Evolutionary conservation across 2,888 invertebrate genomes (phyloP).

Genomic region (Ophraella communa): DNA sequence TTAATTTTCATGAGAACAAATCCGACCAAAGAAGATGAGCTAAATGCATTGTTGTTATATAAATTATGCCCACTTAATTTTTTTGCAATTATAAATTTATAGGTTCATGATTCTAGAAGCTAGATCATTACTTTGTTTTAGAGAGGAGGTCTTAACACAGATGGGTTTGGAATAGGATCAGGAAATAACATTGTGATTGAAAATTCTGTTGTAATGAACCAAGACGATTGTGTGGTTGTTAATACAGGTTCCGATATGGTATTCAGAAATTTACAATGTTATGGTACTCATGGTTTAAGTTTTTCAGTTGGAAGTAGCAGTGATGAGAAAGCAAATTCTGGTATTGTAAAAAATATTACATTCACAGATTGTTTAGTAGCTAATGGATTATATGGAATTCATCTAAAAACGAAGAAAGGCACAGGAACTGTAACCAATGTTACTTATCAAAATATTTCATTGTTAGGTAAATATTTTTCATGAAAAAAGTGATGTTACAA

Average conservation of each 20-base stretch:
- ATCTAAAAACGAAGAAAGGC: slow-evolving; percentile 24
- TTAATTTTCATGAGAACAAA: too few species aligned
- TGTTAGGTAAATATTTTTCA: slow-evolving; percentile 23
- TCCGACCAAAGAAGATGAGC: too few species aligned
- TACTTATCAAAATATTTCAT: slow-evolving; percentile 15
- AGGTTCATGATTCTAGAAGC: too few species aligned
- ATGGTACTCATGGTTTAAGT: slow-evolving; percentile 26
- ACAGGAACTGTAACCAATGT: slow-evolving; percentile 17
- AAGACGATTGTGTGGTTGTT: slow-evolving; percentile 28
- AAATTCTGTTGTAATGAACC: slow-evolving; percentile 22
- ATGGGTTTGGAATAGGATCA: slow-evolving; percentile 21
- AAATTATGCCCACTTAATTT: too few species aligned
- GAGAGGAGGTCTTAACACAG: slow-evolving; percentile 29
- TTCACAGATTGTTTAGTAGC: slow-evolving; percentile 17
- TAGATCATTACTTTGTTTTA: neutral
- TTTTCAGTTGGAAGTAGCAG: slow-evolving; percentile 15
- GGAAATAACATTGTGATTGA: slow-evolving; percentile 19
- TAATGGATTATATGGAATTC: slow-evolving; percentile 24
- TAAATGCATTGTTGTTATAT: too few species aligned
- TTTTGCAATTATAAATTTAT: too few species aligned
- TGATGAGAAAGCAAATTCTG: slow-evolving; percentile 3
- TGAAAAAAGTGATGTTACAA: too few species aligned
- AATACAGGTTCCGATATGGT: slow-evolving; percentile 8
- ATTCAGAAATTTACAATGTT: slow-evolving; percentile 20
- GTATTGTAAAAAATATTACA: slow-evolving; percentile 13